phyloP scores from a whole-genome alignment of 2,888 invertebrate genomes.

The Ochropleura plecta region DNA sequence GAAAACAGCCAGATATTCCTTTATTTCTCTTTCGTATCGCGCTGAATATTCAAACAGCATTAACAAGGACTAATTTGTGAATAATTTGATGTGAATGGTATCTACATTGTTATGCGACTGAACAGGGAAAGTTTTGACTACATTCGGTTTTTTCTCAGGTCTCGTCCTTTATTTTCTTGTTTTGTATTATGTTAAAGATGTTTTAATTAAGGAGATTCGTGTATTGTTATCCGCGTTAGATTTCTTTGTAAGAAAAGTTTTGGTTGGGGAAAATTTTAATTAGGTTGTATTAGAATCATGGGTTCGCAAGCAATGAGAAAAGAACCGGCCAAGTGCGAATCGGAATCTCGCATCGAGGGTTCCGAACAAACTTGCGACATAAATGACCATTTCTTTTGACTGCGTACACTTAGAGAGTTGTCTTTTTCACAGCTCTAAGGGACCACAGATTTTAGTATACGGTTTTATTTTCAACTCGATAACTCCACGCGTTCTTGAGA shows the following conservation, averaged over 20 bases:
- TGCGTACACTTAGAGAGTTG: too few relatives aligned
- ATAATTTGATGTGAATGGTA: constrained; percentile 61
- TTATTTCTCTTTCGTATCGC: constrained; percentile 60
- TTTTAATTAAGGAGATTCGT: constrained; percentile 43
- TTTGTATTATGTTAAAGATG: constrained; percentile 31
- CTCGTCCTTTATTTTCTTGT: constrained; percentile 34
- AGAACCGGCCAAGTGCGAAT: too few relatives aligned
- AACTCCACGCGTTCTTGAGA: too few relatives aligned
- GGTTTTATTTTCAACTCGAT: too few relatives aligned
- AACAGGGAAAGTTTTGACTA: constrained; percentile 44
- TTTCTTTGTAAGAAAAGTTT: not conserved
- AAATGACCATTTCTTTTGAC: too few relatives aligned
- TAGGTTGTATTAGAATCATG: not conserved
- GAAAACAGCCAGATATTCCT: constrained; percentile 66
- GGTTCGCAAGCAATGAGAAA: not conserved
- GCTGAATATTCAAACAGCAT: constrained; percentile 65
- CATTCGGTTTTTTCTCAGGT: constrained; percentile 33
- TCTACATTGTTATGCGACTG: constrained; percentile 54
- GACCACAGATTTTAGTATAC: too few relatives aligned
- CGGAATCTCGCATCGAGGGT: too few relatives aligned
- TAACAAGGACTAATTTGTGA: constrained; percentile 65
- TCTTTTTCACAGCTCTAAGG: too few relatives aligned
- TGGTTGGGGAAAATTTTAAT: not conserved
- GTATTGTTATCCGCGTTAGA: not conserved
- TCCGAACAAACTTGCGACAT: too few relatives aligned